These are phyloP conservation scores for Noturus placidus DNA, from an alignment of 2,113 vertebrate species.

Conservation along the genomic window DNA sequence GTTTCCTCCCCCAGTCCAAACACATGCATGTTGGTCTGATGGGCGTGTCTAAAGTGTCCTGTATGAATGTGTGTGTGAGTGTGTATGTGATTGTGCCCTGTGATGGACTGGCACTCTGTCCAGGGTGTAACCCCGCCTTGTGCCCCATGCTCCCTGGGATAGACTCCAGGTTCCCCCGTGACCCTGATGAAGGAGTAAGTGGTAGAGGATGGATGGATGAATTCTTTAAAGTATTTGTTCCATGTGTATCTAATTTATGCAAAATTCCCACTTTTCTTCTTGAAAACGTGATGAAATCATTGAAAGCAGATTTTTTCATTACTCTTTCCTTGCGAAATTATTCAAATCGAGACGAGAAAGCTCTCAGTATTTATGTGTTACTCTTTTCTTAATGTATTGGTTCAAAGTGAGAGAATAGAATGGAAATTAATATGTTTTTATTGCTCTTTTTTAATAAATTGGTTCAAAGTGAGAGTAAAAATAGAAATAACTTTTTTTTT, in stretches of 20 bases:
- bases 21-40: no score
- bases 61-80: no score
- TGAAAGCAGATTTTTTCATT: not conserved
- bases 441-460: not conserved
- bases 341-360: not conserved
- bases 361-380: not conserved
- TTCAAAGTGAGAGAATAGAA: not conserved
- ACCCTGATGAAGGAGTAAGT: no score
- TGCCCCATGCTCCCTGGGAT: no score
- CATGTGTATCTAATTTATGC: not conserved
- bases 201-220: no score
- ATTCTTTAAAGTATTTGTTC: not conserved
- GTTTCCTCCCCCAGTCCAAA: no score
- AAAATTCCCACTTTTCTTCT: not conserved
- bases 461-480: not conserved
- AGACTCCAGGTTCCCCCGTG: no score
- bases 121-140: no score
- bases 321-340: not conserved
- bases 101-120: no score
- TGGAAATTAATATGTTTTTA: not conserved
- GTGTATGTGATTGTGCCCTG: no score
- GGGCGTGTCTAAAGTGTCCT: no score
- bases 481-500: not conserved
- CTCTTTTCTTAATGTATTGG: not conserved
- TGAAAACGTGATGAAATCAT: not conserved